Evolutionary conservation across 2,113 vertebrate species (phyloP).

Genomic region (Leptodactylus fuscus): DNA sequence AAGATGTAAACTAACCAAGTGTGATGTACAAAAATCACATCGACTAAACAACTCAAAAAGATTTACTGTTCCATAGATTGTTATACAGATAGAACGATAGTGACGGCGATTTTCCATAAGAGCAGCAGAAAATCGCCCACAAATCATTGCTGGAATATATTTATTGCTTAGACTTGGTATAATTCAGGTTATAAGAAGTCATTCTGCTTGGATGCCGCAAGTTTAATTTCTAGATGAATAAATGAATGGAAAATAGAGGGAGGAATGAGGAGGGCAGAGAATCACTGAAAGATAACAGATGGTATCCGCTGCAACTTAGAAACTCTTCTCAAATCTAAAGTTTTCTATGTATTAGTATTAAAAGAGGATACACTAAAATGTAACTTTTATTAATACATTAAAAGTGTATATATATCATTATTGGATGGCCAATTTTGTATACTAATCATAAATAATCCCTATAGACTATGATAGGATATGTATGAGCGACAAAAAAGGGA

Average conservation of each 20-base stretch:
- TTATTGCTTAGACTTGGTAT: background rate
- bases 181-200: background rate
- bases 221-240: background rate
- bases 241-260: background rate
- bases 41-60: conserved; percentile 26
- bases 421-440: no score
- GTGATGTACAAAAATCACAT: background rate
- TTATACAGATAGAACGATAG: background rate
- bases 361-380: no score
- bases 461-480: no score
- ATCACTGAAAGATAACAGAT: background rate
- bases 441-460: no score
- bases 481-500: no score
- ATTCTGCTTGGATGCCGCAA: background rate
- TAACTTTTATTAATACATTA: no score
- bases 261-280: no score
- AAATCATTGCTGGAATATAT: conserved; percentile 5
- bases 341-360: no score
- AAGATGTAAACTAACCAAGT: background rate
- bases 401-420: no score
- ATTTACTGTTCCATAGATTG: background rate
- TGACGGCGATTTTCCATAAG: conserved; percentile 29
- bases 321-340: no score
- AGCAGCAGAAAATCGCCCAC: background rate
- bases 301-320: background rate